Evolutionary conservation across 2,113 vertebrate genomes (phyloP).

Genomic region (Larimichthys crocea): DNA sequence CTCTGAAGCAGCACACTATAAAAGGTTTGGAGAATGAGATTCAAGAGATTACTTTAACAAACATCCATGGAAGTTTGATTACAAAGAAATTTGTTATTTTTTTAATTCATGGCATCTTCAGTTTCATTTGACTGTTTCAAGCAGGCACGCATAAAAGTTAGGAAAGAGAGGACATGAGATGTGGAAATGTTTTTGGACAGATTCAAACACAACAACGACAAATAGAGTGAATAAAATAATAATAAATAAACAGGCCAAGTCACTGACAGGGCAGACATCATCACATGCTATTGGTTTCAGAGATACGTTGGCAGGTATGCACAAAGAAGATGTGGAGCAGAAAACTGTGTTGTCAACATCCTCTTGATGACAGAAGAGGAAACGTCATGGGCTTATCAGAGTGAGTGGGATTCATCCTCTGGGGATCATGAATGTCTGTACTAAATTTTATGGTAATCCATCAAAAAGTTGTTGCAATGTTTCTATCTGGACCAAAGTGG

Average conservation of each 20-base stretch:
- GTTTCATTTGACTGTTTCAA: not conserved
- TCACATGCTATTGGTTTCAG: not conserved
- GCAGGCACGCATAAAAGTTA: not conserved
- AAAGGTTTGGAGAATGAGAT: not conserved
- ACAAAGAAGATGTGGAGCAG: not conserved
- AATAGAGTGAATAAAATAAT: no score
- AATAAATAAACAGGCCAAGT: not conserved
- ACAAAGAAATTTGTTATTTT: not conserved
- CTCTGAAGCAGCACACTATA: conserved; percentile 87
- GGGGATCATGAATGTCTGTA: no score
- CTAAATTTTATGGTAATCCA: no score
- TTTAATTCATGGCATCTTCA: not conserved
- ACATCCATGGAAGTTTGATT: not conserved
- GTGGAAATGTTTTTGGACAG: not conserved
- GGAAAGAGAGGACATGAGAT: not conserved
- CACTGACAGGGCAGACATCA: not conserved
- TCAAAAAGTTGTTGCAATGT: no score
- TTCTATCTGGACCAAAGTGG: no score
- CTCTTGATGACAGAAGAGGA: no score
- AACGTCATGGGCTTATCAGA: no score
- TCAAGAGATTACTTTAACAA: not conserved
- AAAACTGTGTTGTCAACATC: no score
- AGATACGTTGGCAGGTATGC: not conserved
- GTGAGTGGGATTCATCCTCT: no score
- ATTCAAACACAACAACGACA: not conserved